These are phyloP conservation scores for Lochmaea crataegi DNA, from an alignment of 2,888 invertebrate genomes.

Conservation along the genomic window DNA sequence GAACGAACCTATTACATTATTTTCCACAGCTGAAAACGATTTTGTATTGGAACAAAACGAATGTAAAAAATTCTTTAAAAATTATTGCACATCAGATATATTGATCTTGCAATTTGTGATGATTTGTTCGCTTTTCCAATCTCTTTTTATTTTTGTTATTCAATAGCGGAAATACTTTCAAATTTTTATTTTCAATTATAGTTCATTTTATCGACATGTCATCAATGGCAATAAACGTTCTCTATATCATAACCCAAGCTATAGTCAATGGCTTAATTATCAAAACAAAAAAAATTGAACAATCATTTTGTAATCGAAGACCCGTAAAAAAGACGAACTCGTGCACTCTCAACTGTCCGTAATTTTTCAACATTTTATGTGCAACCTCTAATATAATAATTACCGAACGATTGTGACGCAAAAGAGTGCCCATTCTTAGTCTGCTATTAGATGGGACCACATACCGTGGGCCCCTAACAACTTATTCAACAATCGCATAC, in stretches of 20 bases:
- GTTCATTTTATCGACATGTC: background rate
- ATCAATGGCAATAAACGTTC: background rate
- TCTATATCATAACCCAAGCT: background rate
- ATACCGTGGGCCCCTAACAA: conserved; percentile 52
- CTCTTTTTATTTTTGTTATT: background rate
- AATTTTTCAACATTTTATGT: conserved; percentile 24
- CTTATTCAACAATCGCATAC: conserved; percentile 49
- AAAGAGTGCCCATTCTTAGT: conserved; percentile 29
- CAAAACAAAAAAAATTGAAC: background rate
- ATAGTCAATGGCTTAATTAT: conserved; percentile 2
- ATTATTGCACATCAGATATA: no score
- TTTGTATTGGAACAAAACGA: no score
- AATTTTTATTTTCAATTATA: background rate
- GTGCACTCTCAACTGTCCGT: conserved; percentile 21
- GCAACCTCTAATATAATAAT: conserved; percentile 30
- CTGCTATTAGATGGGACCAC: conserved; percentile 47
- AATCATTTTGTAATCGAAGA: conserved; percentile 7
- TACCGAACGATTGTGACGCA: conserved; percentile 31
- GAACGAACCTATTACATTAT: no score
- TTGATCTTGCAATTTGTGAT: no score
- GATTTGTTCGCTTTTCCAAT: background rate
- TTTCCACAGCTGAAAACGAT: no score
- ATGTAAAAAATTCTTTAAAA: no score
- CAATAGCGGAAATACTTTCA: background rate
- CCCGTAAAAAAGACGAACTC: conserved; percentile 10